These are phyloP conservation scores for Sebastes aleutianus DNA, from an alignment of 2,797 vertebrate species.

Conservation along the genomic window DNA sequence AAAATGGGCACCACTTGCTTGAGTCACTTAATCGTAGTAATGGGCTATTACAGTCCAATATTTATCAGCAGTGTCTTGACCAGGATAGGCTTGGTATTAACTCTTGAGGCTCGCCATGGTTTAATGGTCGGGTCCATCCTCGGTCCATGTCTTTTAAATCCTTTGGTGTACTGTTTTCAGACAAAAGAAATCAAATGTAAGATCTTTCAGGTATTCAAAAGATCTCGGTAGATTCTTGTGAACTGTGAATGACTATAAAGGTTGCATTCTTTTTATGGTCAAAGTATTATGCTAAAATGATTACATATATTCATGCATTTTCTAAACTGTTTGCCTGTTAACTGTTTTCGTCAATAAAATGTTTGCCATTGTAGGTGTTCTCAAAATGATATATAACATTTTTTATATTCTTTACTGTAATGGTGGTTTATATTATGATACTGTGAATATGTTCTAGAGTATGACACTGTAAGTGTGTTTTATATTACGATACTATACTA, in stretches of 20 bases:
- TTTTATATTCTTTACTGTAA: no score
- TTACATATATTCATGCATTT: not conserved
- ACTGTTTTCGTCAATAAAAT: not conserved
- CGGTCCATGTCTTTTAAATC: constrained; percentile 32
- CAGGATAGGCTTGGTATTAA: constrained; percentile 24
- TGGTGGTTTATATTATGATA: no score
- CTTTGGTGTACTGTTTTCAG: constrained; percentile 39
- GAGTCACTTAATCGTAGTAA: constrained; percentile 38
- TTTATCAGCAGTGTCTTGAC: constrained; percentile 8
- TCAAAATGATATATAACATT: not conserved
- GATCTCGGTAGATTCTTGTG: not conserved
- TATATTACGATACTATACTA: no score
- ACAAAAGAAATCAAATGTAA: constrained; percentile 38
- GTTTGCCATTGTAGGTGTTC: not conserved
- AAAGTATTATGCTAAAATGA: not conserved
- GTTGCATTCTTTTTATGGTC: not conserved
- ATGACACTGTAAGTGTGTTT: no score
- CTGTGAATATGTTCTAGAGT: no score
- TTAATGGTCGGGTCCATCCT: not conserved
- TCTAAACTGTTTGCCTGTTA: not conserved
- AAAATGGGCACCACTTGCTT: constrained; percentile 35
- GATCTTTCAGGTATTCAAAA: not conserved
- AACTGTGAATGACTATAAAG: not conserved
- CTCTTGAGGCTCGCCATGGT: not conserved
- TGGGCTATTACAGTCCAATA: constrained; percentile 4